Conservation (phyloP, 2,888 invertebrate genomes). For the Charanyca ferruginea region DNA sequence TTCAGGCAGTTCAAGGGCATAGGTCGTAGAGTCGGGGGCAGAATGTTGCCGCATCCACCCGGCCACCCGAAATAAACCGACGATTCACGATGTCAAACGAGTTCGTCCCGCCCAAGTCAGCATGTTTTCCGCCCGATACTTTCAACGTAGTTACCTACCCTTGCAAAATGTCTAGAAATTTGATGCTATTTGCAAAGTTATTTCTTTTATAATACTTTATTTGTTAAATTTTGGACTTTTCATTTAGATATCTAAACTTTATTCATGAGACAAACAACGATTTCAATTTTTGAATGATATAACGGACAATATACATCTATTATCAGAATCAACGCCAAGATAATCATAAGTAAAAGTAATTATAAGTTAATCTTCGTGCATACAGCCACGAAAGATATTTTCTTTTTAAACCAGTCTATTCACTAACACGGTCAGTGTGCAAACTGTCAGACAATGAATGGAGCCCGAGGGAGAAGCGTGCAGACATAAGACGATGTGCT, state of each 20-base stretch:
- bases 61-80: slow-evolving; percentile 43
- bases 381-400: neutral
- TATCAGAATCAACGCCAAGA: neutral
- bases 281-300: neutral
- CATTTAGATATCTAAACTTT: neutral
- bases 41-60: slow-evolving; percentile 14
- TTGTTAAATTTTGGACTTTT: neutral
- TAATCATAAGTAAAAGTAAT: no score
- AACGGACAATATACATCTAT: neutral
- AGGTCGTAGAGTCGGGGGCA: slow-evolving; percentile 14
- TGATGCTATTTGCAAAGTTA: neutral
- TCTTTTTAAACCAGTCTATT: neutral
- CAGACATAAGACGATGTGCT: neutral
- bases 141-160: slow-evolving; percentile 27
- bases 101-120: slow-evolving; percentile 32
- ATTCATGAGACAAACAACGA: no score
- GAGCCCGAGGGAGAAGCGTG: neutral
- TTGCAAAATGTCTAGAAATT: slow-evolving; percentile 13
- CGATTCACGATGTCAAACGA: slow-evolving; percentile 30
- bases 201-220: neutral
- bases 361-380: neutral
- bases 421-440: neutral
- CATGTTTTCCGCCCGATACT: slow-evolving; percentile 45
- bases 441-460: neutral
- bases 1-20: slow-evolving; percentile 48